These are phyloP conservation scores for Calephelis perditalis DNA, from an alignment of 2,888 invertebrate species.

Conservation along the genomic window DNA sequence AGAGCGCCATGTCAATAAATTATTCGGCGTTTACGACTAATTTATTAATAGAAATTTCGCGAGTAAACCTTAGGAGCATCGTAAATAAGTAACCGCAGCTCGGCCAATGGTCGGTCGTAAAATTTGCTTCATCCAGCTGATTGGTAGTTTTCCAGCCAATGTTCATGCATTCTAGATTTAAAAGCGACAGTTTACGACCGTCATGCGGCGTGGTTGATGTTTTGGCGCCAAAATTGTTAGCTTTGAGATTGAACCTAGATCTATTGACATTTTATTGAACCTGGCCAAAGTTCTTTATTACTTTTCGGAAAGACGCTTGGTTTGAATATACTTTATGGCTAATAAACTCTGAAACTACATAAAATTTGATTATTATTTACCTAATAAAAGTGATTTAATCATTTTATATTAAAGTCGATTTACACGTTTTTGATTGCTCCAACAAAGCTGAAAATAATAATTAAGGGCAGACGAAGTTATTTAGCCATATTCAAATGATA, in stretches of 20 bases:
- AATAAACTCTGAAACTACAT: too few species aligned
- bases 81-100: conserved; percentile 69
- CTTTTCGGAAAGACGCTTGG: too few species aligned
- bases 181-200: conserved; percentile 73
- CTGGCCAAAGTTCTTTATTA: neutral
- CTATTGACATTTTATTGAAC: conserved; percentile 21
- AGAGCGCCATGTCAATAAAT: conserved; percentile 68
- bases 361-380: too few species aligned
- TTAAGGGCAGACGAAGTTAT: too few species aligned
- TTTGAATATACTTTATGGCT: too few species aligned
- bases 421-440: too few species aligned
- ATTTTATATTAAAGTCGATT: too few species aligned
- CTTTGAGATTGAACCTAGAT: conserved; percentile 20
- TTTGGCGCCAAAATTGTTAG: conserved; percentile 71
- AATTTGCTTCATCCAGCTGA: conserved; percentile 59
- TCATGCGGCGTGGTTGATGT: conserved; percentile 66
- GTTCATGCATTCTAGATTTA: conserved; percentile 60
- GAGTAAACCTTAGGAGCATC: conserved; percentile 69
- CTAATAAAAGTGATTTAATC: too few species aligned
- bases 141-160: conserved; percentile 66
- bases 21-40: conserved; percentile 68
- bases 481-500: too few species aligned
- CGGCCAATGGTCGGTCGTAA: conserved; percentile 64
- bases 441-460: too few species aligned
- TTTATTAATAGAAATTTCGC: conserved; percentile 78